phyloP scores from a whole-genome alignment of 2,888 invertebrate species.

The Drosophila putrida region DNA sequence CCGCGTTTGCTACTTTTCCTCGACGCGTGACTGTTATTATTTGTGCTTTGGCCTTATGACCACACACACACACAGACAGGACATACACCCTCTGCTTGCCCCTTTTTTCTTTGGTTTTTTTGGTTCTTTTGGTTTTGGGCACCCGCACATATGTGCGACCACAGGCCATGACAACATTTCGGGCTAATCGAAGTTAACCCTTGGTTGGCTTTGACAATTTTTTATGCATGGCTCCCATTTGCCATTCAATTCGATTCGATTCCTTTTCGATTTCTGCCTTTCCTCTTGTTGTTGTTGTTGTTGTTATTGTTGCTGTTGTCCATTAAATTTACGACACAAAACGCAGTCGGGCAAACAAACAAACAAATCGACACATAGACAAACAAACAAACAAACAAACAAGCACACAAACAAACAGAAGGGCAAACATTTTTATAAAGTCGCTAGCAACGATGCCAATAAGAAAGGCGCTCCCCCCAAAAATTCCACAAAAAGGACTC shows the following conservation, averaged over 20 bases:
- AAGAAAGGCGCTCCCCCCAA: constrained; percentile 37
- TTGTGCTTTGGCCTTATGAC: constrained; percentile 78
- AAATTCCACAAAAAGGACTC: constrained; percentile 8
- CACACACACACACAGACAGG: constrained; percentile 50
- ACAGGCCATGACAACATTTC: constrained; percentile 81
- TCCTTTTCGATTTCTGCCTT: constrained; percentile 70
- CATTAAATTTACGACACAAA: constrained; percentile 81
- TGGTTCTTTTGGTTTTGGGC: constrained; percentile 10
- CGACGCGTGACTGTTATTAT: constrained; percentile 78
- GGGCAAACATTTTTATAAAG: constrained; percentile 81
- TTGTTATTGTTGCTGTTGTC: constrained; percentile 56
- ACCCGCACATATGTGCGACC: constrained; percentile 78
- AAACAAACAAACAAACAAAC: constrained; percentile 69
- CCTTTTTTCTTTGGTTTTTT: background rate
- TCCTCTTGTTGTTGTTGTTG: constrained; percentile 27
- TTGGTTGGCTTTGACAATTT: constrained; percentile 78
- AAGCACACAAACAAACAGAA: constrained; percentile 27
- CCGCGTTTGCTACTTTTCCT: constrained; percentile 67
- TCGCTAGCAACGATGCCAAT: constrained; percentile 73
- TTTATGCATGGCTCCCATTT: constrained; percentile 79
- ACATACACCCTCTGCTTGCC: constrained; percentile 3
- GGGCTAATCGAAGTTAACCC: constrained; percentile 81
- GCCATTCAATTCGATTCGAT: constrained; percentile 78
- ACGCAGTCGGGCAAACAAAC: constrained; percentile 75
- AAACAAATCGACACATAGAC: constrained; percentile 69